Base-by-base conservation (phyloP, 2,888 invertebrate genomes). In the Drosophila suboccidentalis region DNA sequence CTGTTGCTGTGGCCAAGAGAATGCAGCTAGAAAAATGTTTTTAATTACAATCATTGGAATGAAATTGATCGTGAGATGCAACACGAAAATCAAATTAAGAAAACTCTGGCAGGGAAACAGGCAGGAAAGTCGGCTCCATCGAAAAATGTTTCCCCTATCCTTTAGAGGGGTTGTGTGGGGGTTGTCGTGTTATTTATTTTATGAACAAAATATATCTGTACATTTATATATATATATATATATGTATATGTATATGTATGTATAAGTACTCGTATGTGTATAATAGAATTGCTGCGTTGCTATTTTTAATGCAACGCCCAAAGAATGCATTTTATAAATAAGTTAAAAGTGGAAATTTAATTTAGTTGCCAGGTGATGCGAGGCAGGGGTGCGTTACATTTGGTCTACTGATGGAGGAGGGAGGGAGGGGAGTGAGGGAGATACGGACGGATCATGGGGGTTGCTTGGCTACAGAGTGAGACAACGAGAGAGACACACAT, bases 11-110 rank as follows among this genome's bases (percentile, higher is more conserved):
- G 36, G 36, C 50, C 19, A 50, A 50, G 36, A 36, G 17, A 17
- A 34, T 47, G 47, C 44, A 60, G 58, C 46, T 59, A 66, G 36
- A 80, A 66, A 71, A 86, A 80, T 82, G 68, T 68, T 87, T 87
- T 85, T 87, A 82, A 85, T 87, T 87, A 80, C 78, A 76, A 82
- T 75, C 88, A 85, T 85, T 85, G 78, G 62, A 80, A 80, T 82
- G 80, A 85, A 85, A 87, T 85, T 85, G 82, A 85, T 84, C 84
- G 84, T 84, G 80, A 84, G 82, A 63, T 70, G 82, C 66, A 77
- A 73, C 80, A 87, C 86, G 76, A 85, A 85, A 85, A 88, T 78
- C 64, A 88, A 88, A 85, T 88, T 86, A 82, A 62, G 68, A 70
- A 85, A 84, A 74, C 57, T 51, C 71, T 71, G 55, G 22, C 22